Percentiles rank a stretch among this genome's conserved stretches.
These are phyloP conservation scores for Kryphioiulus occultus DNA, from an alignment of 2,888 invertebrate species.

Conservation along the genomic window DNA sequence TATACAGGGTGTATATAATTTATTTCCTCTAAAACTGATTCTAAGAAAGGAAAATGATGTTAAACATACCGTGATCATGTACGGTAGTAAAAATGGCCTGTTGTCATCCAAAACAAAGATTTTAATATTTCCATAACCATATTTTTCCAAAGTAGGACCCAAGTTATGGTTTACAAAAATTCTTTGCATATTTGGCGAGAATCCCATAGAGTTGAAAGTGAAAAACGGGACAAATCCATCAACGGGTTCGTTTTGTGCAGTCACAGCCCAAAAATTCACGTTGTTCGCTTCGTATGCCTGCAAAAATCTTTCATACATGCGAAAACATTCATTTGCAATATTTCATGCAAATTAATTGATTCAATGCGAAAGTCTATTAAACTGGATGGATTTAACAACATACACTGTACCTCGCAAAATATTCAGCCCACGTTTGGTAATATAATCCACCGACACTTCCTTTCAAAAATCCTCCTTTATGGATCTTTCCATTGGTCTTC, in stretches of 20 bases:
- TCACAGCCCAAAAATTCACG: constrained; percentile 76
- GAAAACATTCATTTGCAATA: constrained; percentile 57
- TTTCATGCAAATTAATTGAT: background rate
- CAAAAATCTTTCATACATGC: constrained; percentile 59
- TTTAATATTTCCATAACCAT: constrained; percentile 68
- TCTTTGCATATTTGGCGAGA: constrained; percentile 71
- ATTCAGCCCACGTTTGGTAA: constrained; percentile 47
- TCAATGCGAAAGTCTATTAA: too few species aligned
- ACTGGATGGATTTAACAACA: background rate
- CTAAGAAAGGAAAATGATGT: background rate
- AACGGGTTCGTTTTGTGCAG: constrained; percentile 86
- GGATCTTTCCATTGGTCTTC: constrained; percentile 64
- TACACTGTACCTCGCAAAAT: constrained; percentile 42
- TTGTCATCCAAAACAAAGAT: constrained; percentile 78
- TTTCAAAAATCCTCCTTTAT: constrained; percentile 60
- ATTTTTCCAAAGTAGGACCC: constrained; percentile 74
- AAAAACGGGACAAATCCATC: constrained; percentile 70
- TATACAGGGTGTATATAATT: too few species aligned
- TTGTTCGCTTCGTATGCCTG: constrained; percentile 62
- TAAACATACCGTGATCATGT: constrained; percentile 65
- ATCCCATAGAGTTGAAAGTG: constrained; percentile 78
- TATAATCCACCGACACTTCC: constrained; percentile 55
- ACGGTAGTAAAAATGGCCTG: constrained; percentile 66
- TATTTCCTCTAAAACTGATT: too few species aligned
- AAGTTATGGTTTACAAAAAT: constrained; percentile 76